Conservation (phyloP, 2,113 vertebrate genomes). For the Percopsis transmontana region DNA sequence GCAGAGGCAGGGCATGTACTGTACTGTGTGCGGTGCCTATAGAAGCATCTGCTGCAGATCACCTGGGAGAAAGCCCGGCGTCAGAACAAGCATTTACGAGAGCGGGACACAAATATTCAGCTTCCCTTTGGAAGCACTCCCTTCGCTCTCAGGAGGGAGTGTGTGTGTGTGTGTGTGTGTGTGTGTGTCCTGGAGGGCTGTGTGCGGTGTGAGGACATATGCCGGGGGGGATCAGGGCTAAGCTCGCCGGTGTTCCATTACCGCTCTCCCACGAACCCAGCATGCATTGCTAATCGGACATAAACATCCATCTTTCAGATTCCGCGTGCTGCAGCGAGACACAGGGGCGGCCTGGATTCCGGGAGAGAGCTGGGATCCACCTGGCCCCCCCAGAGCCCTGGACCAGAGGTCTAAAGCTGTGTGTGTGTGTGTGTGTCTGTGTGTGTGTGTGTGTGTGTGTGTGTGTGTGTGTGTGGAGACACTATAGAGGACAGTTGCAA, state of each 20-base stretch:
- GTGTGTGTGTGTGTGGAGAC: background rate
- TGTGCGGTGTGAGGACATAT: constrained; percentile 31
- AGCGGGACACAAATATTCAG: no score
- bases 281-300: constrained; percentile 72
- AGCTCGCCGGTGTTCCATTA: constrained; percentile 64
- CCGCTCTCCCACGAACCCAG: constrained; percentile 70
- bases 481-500: background rate
- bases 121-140: no score
- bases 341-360: constrained; percentile 58
- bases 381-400: background rate
- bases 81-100: no score
- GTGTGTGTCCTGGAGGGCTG: background rate
- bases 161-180: constrained; percentile 11
- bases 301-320: constrained; percentile 72
- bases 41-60: no score
- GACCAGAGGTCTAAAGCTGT: no score
- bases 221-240: constrained; percentile 64
- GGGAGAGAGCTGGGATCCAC: background rate
- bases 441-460: no score
- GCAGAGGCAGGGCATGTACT: no score
- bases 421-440: no score
- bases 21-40: no score
- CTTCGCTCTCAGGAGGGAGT: background rate
- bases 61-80: no score
- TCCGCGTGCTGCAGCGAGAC: constrained; percentile 38